Evolutionary conservation across 2,797 vertebrate genomes (phyloP).

Genomic region (Meriones psammophilus): DNA sequence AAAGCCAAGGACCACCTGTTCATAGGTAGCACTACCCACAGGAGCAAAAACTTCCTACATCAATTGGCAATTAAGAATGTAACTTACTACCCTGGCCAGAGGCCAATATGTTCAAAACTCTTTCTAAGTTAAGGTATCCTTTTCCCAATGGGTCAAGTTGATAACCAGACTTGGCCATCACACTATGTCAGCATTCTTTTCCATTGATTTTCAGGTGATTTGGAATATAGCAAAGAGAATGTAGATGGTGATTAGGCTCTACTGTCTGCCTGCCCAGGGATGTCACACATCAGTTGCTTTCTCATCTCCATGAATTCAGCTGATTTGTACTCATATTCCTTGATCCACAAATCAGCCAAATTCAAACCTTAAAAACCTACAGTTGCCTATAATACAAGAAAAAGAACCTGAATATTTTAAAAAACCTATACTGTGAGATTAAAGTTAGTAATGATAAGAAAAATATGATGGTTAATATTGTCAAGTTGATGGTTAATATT

Average conservation of each 20-base stretch:
- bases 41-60: not conserved
- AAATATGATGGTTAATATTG: not conserved
- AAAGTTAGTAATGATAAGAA: not conserved
- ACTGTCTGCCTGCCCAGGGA: not conserved
- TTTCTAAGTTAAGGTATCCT: not conserved
- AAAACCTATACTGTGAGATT: not conserved
- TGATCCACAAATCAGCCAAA: not conserved
- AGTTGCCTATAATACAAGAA: not conserved
- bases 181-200: not conserved
- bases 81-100: not conserved
- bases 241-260: not conserved
- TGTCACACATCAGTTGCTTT: not conserved
- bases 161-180: not conserved
- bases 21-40: not conserved
- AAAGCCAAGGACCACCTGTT: not conserved
- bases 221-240: not conserved
- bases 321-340: not conserved
- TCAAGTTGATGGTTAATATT: not conserved
- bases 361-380: not conserved
- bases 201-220: not conserved
- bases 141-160: not conserved
- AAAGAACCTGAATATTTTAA: not conserved
- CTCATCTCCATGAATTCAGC: not conserved
- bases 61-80: not conserved
- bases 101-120: not conserved